Evolutionary conservation across 2,888 invertebrate species (phyloP), one percentile per base, ranked within the genome.

Genomic region (Macaria liturata): DNA sequence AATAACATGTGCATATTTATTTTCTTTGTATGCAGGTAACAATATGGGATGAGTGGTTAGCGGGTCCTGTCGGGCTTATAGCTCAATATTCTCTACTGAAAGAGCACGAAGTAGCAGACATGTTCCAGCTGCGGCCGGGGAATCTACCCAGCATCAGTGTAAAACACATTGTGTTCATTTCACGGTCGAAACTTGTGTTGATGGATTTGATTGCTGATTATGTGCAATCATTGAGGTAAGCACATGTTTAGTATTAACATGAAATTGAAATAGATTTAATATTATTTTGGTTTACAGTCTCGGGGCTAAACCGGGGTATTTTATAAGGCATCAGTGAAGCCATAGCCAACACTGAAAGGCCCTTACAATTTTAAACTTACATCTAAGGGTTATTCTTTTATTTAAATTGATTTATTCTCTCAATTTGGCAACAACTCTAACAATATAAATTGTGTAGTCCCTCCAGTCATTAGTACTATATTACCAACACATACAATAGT

Each of bases 11-110:
- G 20, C 20, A 20, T 20, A 20, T n/a, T 20, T 39, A 39, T 7
- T 42, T 49, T 1, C n/a, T n/a, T n/a, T 20, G 20, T 20, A 20
- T 20, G 20, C 57, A 95, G 95, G 94, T 94, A 0, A 95, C 97
- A 46, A 95, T 98, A 46, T 97, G 98, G 96, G 98, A 98, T 80
- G 96, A 97, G 77, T 95, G 95, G 72, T 87, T 98, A 39, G 96
- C 95, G 5, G 97, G 97, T 4, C 97, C 98, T 0, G 94, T 98
- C 63, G 97, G 97, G 0, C 90, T 98, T 44, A 94, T 98, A 0
- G 97, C 97, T 0, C 96, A 96, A 72, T 96, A 96, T 74, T 93
- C 95, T 30, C 85, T 96, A 3, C 92, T 97, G 0, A 93, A 95
- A 76, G 97, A 98, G 69, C 95, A 97, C 80, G 96, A 96, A 72